Evolutionary conservation across 2,888 invertebrate genomes (phyloP).

Genomic region (Dynastes grantii): DNA sequence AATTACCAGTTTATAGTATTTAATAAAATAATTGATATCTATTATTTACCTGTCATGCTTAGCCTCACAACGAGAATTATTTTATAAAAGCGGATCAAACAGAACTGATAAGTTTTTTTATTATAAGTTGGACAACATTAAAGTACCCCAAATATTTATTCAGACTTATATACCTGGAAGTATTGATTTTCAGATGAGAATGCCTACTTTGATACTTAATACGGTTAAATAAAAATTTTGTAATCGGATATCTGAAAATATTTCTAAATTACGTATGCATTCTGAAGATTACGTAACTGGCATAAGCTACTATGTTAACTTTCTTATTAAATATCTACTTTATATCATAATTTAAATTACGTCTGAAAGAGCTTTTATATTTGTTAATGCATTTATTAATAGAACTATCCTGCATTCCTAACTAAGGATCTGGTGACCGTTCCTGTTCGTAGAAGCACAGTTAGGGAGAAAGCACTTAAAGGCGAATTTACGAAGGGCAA

Average conservation of each 20-base stretch:
- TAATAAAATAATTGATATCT: conserved; percentile 51
- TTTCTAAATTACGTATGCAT: no score
- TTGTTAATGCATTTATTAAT: background rate
- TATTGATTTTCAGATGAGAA: conserved; percentile 50
- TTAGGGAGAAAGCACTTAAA: conserved; percentile 60
- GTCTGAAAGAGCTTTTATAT: no score
- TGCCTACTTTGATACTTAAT: conserved; percentile 28
- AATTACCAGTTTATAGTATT: conserved; percentile 49
- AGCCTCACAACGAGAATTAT: conserved; percentile 39
- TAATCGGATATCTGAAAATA: background rate
- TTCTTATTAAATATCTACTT: background rate
- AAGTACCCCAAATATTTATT: conserved; percentile 45
- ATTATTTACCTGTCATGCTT: conserved; percentile 47
- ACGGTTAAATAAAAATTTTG: background rate
- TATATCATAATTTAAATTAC: background rate
- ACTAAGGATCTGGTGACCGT: conserved; percentile 3
- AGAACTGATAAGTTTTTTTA: conserved; percentile 46
- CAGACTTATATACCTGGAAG: conserved; percentile 25
- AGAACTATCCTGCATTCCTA: conserved; percentile 3
- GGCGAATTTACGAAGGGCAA: conserved; percentile 61
- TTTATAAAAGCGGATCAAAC: conserved; percentile 43
- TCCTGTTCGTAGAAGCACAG: conserved; percentile 35
- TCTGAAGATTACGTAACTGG: no score
- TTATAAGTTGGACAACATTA: conserved; percentile 41
- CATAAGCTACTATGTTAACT: no score